Conservation (phyloP, 2,888 invertebrate species). For the Cosmorhoe ocellata region DNA sequence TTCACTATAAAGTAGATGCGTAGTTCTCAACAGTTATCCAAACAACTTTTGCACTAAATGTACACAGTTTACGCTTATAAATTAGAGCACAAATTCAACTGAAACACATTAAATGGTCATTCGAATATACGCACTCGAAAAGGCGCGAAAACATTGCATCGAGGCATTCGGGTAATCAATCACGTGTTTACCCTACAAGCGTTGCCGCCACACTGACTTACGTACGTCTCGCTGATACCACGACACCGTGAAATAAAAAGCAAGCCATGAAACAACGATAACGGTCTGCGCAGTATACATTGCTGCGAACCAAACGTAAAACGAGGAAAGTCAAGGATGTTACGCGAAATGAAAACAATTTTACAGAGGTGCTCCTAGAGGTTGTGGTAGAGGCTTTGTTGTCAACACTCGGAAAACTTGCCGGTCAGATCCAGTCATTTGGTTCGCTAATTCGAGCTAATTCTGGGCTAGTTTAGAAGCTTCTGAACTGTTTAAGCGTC, state of each 20-base stretch:
- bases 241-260: constrained; percentile 25
- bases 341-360: constrained; percentile 33
- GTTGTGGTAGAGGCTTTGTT: constrained; percentile 41
- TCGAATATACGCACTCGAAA: constrained; percentile 45
- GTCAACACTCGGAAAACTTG: constrained; percentile 61
- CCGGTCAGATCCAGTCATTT: constrained; percentile 52
- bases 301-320: constrained; percentile 25
- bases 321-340: not conserved
- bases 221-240: constrained; percentile 34
- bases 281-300: constrained; percentile 32
- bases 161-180: constrained; percentile 29
- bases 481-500: constrained; percentile 29
- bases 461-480: constrained; percentile 36
- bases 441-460: constrained; percentile 60
- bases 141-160: constrained; percentile 58
- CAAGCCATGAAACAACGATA: constrained; percentile 13
- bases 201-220: constrained; percentile 63
- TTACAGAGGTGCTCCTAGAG: constrained; percentile 21
- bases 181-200: constrained; percentile 51
- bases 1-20: constrained; percentile 3
- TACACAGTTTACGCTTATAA: constrained; percentile 17
- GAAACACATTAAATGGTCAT: constrained; percentile 56
- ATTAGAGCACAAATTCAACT: constrained; percentile 41
- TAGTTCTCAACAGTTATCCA: constrained; percentile 12
- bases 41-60: constrained; percentile 22